Base-by-base conservation (phyloP, 2,888 invertebrate genomes). In the Drosophila phalerata region DNA sequence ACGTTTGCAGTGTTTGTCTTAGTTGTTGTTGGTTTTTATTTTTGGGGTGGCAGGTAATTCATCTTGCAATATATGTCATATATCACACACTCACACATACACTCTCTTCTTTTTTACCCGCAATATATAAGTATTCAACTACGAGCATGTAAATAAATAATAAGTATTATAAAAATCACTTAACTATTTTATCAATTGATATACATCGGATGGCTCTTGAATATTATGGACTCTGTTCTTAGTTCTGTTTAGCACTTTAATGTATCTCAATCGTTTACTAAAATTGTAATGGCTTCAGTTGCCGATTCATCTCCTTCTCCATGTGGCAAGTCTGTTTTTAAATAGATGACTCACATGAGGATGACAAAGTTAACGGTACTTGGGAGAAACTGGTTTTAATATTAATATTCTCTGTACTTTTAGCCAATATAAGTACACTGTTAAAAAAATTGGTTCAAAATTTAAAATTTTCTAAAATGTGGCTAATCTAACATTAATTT, bases 1-100 rank as follows among this genome's bases (percentile, higher is more conserved):
- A 55, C 52, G 51, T 75, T 64, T 42, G 30, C 43, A 37, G 42
- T 11, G 10, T 37, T 17, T 69, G 38, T 19, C 10, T 38, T 13
- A 17, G 19, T 53, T 48, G 8, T 43, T 52, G 69, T 60, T 61
- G 45, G 53, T 57, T 66, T 66, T 79, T 81, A 77, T 79, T 77
- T 84, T 87, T 69, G 87, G 87, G 87, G 82, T 82, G 81, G 73
- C 76, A 70, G 67, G 85, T 73, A 76, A 82, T 82, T 71, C 81
- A 76, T 85, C 83, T 83, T 64, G 62, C 61, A 52, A 75, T 77
- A 79, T 79, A 75, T 69, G 76, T 69, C 75, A 68, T 77, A 79
- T 56, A 79, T 77, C 57, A 79, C 47, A 43, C 49, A 11, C 47
- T 28, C 47, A 30, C 55, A 30, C 56, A 56, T 32, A 57, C 34